phyloP scores from a whole-genome alignment of 2,797 vertebrate genomes.

The Pipistrellus pygmaeus region DNA sequence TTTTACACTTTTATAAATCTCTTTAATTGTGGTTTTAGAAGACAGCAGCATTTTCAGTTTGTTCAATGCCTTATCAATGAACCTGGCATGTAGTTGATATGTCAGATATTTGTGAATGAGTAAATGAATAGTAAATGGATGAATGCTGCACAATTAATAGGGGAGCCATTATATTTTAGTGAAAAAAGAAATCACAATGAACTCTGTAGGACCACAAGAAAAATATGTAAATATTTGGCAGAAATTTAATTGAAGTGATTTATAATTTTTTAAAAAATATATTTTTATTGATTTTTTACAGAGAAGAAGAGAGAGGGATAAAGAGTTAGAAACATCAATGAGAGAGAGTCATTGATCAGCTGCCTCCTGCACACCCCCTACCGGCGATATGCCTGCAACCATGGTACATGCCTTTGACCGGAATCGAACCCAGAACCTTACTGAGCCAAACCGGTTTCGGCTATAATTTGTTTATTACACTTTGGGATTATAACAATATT shows the following conservation, averaged over 20 bases:
- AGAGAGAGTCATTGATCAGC: no score
- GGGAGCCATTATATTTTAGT: not conserved
- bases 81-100: not conserved
- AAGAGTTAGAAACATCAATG: no score
- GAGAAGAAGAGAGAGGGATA: no score
- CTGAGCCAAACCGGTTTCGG: no score
- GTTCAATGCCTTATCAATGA: not conserved
- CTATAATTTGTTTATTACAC: slow-evolving; percentile 61
- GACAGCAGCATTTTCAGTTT: not conserved
- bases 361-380: no score
- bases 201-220: not conserved
- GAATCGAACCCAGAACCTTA: no score
- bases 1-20: not conserved
- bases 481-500: slow-evolving; percentile 57
- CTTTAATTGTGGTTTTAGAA: not conserved
- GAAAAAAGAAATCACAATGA: slow-evolving; percentile 8
- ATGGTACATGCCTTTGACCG: no score
- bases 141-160: not conserved
- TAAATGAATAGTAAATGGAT: not conserved
- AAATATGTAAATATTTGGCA: slow-evolving; percentile 48
- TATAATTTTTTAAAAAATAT: not conserved
- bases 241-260: slow-evolving; percentile 49
- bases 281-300: no score
- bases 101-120: not conserved
- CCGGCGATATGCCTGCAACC: no score